Base-by-base conservation (phyloP, 2,888 invertebrate species). In the Polymixis lichenea region DNA sequence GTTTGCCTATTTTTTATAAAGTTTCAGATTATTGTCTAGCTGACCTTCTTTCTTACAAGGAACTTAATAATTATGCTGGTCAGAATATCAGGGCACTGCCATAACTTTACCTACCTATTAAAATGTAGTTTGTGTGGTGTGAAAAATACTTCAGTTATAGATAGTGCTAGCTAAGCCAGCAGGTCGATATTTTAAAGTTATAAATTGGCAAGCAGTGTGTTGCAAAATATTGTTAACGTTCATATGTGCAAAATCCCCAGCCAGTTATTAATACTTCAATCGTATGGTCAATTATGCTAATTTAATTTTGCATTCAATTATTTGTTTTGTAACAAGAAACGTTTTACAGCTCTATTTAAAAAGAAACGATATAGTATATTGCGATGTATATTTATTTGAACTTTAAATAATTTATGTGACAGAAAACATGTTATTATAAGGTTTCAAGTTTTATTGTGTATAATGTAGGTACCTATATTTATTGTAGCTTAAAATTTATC, bases 1-100 rank as follows among this genome's bases (percentile, higher is more conserved):
- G 9, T 72, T 25, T 72, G 11, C 38, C 43, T 22, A 28, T 53
- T n/a, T 46, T 76, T 58, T 65, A 51, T 51, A 62, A 82, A 82
- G 67, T 64, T n/a, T 68, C 0, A 49, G 11, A 13, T 25, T 22
- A 32, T 22, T 43, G 17, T 64, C 25, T 53, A n/a, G 15, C 38
- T 60, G 46, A 38, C n/a, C 77, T 79, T 64, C 66, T 65, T 79
- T 64, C 66, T 65, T 49, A 49, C 3, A 46, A 32, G 32, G 66
- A 74, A 51, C 46, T n/a, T 25, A 60, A 61, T 53, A 60, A 28
- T 19, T 38, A 55, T 1, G 28, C n/a, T n/a, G 58, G 28, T 65
- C 46, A 56, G 19, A 55, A 61, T 66, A 65, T 60, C 19, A 15
- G 8, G 22, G 6, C 6, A 43, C 32, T 38, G 38, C 38, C 38